phyloP scores from a whole-genome alignment of 1,140 invertebrate species.

The Plectrocnemia conspersa region DNA sequence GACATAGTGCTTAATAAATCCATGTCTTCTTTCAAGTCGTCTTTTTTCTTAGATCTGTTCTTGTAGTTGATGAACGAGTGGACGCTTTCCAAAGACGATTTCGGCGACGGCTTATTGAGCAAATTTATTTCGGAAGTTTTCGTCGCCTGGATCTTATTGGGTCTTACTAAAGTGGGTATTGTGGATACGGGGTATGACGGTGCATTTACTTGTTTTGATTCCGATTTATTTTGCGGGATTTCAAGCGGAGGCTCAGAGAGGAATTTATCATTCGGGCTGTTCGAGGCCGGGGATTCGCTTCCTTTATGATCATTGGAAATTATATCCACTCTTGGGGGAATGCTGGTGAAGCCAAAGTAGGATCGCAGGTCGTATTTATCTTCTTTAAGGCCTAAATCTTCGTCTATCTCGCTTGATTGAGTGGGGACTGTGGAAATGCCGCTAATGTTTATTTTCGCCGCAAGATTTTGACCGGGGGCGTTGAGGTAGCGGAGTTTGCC shows the following conservation, averaged over 20 bases:
- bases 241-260: slow-evolving; percentile 19
- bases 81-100: slow-evolving; percentile 24
- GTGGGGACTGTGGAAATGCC: neutral
- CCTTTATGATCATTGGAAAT: slow-evolving; percentile 14
- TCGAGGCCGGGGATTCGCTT: slow-evolving; percentile 6
- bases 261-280: slow-evolving; percentile 21
- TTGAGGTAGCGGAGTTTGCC: slow-evolving; percentile 21
- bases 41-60: slow-evolving; percentile 32
- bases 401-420: slow-evolving; percentile 8
- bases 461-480: slow-evolving; percentile 12
- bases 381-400: slow-evolving; percentile 14
- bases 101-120: slow-evolving; percentile 15
- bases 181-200: slow-evolving; percentile 4
- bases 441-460: slow-evolving; percentile 18
- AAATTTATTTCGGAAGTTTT: slow-evolving; percentile 7
- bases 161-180: neutral
- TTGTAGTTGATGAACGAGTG: slow-evolving; percentile 28
- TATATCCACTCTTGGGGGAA: slow-evolving; percentile 17
- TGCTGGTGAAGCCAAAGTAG: slow-evolving; percentile 30
- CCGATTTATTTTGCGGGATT: slow-evolving; percentile 13
- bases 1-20: slow-evolving; percentile 3
- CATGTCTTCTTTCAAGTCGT: slow-evolving; percentile 23
- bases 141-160: neutral
- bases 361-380: slow-evolving; percentile 33
- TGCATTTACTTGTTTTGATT: slow-evolving; percentile 7